Conservation (phyloP, 2,888 invertebrate species). For the Magallana nippona region DNA sequence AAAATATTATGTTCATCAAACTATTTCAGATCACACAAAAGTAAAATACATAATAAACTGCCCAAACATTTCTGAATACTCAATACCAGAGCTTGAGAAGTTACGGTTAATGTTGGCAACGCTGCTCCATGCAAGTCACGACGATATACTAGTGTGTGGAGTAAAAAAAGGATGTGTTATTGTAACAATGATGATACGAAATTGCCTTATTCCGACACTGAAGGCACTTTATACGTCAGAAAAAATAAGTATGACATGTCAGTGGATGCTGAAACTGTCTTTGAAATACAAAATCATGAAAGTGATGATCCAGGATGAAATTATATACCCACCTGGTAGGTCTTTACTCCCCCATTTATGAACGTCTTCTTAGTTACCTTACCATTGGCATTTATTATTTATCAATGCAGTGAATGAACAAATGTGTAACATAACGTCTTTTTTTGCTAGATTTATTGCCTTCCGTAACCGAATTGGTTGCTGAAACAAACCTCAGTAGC, state of each 20-base stretch:
- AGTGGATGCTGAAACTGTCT: background rate
- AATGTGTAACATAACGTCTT: no score
- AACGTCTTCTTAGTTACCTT: no score
- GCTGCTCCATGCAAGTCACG: background rate
- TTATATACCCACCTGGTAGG: background rate
- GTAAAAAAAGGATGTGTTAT: background rate
- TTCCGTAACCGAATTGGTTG: background rate
- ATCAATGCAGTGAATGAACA: no score
- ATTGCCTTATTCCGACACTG: slow-evolving; percentile 4
- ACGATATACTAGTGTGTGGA: background rate
- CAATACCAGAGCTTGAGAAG: background rate
- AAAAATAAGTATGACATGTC: background rate
- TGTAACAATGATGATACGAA: slow-evolving; percentile 9
- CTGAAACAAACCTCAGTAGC: background rate
- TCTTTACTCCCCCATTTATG: no score
- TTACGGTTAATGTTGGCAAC: background rate
- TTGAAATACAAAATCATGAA: background rate
- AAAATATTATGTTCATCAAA: no score
- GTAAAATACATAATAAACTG: background rate
- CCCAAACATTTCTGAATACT: background rate
- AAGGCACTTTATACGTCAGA: background rate
- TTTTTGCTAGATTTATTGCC: background rate
- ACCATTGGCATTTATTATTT: no score
- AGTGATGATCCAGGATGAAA: background rate
- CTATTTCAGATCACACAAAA: background rate